Evolutionary conservation across 2,797 vertebrate species (phyloP).

Genomic region (Myotis pilosus): DNA sequence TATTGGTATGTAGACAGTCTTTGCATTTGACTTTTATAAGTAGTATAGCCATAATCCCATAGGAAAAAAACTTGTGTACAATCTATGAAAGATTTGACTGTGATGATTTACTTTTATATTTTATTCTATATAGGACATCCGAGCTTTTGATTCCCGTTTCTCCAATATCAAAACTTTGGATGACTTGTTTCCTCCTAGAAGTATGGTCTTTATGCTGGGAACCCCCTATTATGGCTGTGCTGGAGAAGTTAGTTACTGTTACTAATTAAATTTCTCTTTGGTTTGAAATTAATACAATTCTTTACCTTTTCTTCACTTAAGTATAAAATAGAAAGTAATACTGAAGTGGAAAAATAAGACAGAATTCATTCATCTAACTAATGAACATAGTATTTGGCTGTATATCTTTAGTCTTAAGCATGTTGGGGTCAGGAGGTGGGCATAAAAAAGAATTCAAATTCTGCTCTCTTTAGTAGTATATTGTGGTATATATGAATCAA

Average conservation of each 20-base stretch:
- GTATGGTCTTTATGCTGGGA: constrained; percentile 95
- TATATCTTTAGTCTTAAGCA: background rate
- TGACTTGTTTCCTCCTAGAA: constrained; percentile 91
- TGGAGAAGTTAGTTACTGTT: constrained; percentile 90
- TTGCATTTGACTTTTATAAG: constrained; percentile 29
- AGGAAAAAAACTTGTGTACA: background rate
- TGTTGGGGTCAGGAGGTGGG: background rate
- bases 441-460: constrained; percentile 24
- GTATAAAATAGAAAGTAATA: constrained; percentile 20
- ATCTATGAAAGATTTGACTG: constrained; percentile 2
- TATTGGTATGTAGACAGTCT: constrained; percentile 1
- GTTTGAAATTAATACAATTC: constrained; percentile 43
- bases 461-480: background rate
- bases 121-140: constrained; percentile 88
- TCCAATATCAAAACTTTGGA: constrained; percentile 91
- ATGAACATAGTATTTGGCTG: background rate
- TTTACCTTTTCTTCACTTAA: constrained; percentile 33
- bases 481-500: background rate
- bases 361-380: constrained; percentile 1
- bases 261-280: constrained; percentile 35
- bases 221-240: constrained; percentile 95
- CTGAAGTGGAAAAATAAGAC: background rate
- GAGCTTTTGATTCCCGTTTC: constrained; percentile 91
- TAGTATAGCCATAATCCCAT: background rate
- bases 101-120: constrained; percentile 28